These are phyloP conservation scores for Drosophila repleta DNA, from an alignment of 1,140 invertebrate genomes.

Conservation along the genomic window DNA sequence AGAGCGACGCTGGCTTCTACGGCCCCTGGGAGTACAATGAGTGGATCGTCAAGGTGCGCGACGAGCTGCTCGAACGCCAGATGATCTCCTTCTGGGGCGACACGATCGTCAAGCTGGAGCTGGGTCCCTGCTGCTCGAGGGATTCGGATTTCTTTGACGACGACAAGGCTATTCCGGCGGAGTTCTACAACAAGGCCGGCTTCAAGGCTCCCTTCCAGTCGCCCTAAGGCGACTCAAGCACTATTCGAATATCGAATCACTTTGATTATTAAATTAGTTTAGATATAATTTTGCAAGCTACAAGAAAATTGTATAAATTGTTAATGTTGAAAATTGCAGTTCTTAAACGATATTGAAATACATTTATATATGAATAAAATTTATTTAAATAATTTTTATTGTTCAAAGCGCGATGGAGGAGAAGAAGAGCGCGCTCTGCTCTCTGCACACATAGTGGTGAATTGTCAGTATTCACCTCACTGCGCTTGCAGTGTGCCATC, in stretches of 20 bases:
- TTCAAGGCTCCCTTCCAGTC: slow-evolving; percentile 63
- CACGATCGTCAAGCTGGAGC: slow-evolving; percentile 62
- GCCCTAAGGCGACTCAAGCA: not conserved
- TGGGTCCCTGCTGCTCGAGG: slow-evolving; percentile 65
- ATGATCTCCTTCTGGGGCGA: slow-evolving; percentile 72
- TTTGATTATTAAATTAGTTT: too few relatives aligned
- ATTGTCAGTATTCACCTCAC: too few relatives aligned
- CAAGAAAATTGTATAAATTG: not conserved
- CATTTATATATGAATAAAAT: too few relatives aligned
- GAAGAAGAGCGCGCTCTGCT: too few relatives aligned
- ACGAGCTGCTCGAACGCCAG: slow-evolving; percentile 53
- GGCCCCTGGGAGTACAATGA: slow-evolving; percentile 59
- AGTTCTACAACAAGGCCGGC: slow-evolving; percentile 68
- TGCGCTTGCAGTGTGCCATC: too few relatives aligned
- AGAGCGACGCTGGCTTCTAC: slow-evolving; percentile 65
- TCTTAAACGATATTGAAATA: too few relatives aligned
- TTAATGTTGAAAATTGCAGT: not conserved
- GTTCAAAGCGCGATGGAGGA: too few relatives aligned
- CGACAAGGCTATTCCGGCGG: slow-evolving; percentile 49
- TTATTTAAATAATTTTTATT: too few relatives aligned
- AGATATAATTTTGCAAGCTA: too few relatives aligned
- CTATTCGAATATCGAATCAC: too few relatives aligned
- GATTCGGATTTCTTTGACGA: slow-evolving; percentile 72
- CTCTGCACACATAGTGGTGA: too few relatives aligned
- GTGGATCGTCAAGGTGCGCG: slow-evolving; percentile 68